phyloP scores from a whole-genome alignment of 1,140 invertebrate species.

The Rhizoglyphus robini region DNA sequence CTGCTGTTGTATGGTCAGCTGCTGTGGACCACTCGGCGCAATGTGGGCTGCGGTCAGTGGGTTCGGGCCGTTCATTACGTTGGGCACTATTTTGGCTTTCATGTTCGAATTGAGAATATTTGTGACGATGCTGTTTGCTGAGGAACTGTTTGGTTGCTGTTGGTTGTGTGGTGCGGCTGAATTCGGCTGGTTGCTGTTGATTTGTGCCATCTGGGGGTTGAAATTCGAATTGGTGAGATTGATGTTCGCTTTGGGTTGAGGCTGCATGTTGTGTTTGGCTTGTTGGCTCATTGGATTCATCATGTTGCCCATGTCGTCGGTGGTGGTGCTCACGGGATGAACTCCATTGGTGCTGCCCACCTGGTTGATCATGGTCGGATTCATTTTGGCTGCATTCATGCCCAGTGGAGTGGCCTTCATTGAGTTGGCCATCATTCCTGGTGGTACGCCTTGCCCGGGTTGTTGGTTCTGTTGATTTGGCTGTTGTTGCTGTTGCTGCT shows the following conservation, averaged over 20 bases:
- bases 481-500: not conserved
- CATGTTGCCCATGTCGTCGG: not conserved
- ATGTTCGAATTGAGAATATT: not conserved
- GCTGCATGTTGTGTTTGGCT: not conserved
- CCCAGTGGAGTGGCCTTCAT: too few relatives aligned
- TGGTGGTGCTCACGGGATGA: not conserved
- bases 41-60: not conserved
- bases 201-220: not conserved
- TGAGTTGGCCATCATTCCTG: too few relatives aligned
- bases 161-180: not conserved
- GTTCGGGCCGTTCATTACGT: not conserved
- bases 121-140: not conserved
- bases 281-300: not conserved
- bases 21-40: not conserved
- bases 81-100: not conserved
- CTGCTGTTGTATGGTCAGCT: not conserved
- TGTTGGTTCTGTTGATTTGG: not conserved
- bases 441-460: not conserved
- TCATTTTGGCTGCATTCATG: too few relatives aligned
- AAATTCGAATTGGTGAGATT: not conserved
- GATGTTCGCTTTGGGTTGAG: not conserved
- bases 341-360: not conserved
- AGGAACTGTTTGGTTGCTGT: not conserved
- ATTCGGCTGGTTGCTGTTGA: not conserved
- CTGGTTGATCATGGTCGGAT: too few relatives aligned